These are phyloP conservation scores for Sibirionetta formosa DNA, from an alignment of 2,797 vertebrate species.

Conservation along the genomic window DNA sequence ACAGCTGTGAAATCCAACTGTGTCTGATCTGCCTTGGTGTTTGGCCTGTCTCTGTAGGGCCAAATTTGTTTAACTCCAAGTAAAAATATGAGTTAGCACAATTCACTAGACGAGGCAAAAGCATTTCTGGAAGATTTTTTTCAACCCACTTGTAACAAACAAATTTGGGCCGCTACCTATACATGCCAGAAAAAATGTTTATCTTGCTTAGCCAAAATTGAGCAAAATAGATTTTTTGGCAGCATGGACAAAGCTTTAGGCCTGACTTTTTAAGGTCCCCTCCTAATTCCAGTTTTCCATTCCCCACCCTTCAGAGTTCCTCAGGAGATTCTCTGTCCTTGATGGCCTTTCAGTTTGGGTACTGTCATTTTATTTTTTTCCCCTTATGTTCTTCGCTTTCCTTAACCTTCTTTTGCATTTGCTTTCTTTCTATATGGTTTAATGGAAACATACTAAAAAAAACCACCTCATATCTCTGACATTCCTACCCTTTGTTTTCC, in stretches of 20 bases:
- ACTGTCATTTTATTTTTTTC: not conserved
- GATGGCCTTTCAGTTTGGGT: not conserved
- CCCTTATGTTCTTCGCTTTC: not conserved
- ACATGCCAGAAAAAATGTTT: constrained; percentile 66
- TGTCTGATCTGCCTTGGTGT: not conserved
- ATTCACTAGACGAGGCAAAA: constrained; percentile 43
- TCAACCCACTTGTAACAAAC: constrained; percentile 44
- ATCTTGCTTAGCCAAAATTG: constrained; percentile 31
- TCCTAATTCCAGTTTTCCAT: constrained; percentile 55
- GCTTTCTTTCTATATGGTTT: not conserved
- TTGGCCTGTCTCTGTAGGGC: not conserved
- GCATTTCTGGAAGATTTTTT: constrained; percentile 13
- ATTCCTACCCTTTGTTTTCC: not conserved
- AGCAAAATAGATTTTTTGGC: constrained; percentile 61
- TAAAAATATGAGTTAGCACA: constrained; percentile 58
- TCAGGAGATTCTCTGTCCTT: not conserved
- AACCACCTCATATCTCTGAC: not conserved
- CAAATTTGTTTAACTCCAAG: constrained; percentile 6
- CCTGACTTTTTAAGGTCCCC: not conserved
- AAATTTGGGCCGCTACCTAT: constrained; percentile 42
- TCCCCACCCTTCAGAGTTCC: constrained; percentile 12
- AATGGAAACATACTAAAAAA: not conserved
- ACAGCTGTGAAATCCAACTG: constrained; percentile 51
- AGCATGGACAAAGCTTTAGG: constrained; percentile 31
- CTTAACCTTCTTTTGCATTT: not conserved